Evolutionary conservation across 1,140 invertebrate species (phyloP).

Genomic region (Drosophila arizonae): DNA sequence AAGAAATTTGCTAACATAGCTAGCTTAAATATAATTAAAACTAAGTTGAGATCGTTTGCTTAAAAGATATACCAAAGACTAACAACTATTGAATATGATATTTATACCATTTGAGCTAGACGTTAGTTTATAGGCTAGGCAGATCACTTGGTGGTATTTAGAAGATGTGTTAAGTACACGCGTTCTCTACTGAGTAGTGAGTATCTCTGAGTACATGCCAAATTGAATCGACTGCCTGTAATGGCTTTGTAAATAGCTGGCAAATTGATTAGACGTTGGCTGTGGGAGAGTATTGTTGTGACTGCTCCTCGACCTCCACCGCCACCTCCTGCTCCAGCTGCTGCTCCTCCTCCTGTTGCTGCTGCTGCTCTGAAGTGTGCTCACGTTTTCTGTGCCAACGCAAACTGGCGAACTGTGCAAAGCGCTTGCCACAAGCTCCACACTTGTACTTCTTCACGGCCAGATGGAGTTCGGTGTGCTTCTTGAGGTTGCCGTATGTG

Average conservation of each 20-base stretch:
- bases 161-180: conserved; percentile 53
- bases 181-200: conserved; percentile 5
- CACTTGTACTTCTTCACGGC: conserved; percentile 78
- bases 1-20: neutral
- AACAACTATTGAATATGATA: too few relatives aligned
- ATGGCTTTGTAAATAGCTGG: conserved; percentile 32
- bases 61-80: neutral
- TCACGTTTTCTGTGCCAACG: conserved; percentile 70
- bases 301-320: neutral
- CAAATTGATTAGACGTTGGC: neutral
- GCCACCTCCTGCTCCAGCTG: neutral
- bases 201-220: conserved; percentile 29
- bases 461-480: conserved; percentile 73
- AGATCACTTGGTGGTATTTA: conserved; percentile 52
- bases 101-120: too few relatives aligned
- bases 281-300: neutral
- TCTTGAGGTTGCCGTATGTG: conserved; percentile 74
- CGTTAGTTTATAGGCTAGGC: too few relatives aligned
- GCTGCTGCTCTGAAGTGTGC: conserved; percentile 31
- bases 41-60: conserved; percentile 9
- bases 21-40: neutral
- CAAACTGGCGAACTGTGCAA: conserved; percentile 75
- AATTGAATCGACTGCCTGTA: conserved; percentile 25
- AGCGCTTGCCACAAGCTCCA: conserved; percentile 60
- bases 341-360: conserved; percentile 2